These are phyloP conservation scores for Macaria notata DNA, from an alignment of 2,888 invertebrate genomes.

Conservation along the genomic window DNA sequence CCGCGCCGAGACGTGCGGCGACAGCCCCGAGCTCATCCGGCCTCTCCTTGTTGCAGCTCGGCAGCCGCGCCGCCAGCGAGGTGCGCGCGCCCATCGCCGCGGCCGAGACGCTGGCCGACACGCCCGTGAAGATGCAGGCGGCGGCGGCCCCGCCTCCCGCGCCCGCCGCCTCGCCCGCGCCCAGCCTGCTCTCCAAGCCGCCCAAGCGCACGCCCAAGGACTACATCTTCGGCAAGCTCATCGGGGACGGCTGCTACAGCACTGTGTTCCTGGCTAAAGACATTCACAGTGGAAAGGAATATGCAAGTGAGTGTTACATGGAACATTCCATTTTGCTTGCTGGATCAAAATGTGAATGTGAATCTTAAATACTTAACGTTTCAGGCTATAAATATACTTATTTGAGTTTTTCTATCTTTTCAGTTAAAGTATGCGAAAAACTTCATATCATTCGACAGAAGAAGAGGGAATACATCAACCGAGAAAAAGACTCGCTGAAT, in stretches of 20 bases:
- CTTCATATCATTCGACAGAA: slow-evolving; percentile 95
- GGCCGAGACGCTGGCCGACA: slow-evolving; percentile 76
- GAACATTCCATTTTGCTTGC: too few species aligned
- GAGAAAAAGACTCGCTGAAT: slow-evolving; percentile 97
- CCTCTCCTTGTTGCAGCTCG: slow-evolving; percentile 65
- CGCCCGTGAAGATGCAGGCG: slow-evolving; percentile 77
- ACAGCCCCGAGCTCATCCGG: slow-evolving; percentile 37
- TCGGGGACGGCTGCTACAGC: slow-evolving; percentile 99
- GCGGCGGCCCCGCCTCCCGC: slow-evolving; percentile 67
- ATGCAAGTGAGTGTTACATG: slow-evolving; percentile 92
- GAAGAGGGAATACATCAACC: slow-evolving; percentile 95
- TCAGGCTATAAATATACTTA: not conserved
- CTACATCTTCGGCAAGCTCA: slow-evolving; percentile 96
- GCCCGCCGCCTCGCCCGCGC: slow-evolving; percentile 63
- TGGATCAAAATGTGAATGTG: too few species aligned
- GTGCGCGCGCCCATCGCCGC: slow-evolving; percentile 79
- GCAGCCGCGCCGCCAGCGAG: slow-evolving; percentile 67
- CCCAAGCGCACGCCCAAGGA: slow-evolving; percentile 91
- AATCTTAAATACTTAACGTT: too few species aligned
- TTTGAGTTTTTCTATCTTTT: slow-evolving; percentile 51
- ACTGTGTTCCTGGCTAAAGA: slow-evolving; percentile 97
- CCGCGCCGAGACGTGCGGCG: slow-evolving; percentile 46
- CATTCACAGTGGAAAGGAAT: slow-evolving; percentile 93
- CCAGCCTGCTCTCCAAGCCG: slow-evolving; percentile 66
- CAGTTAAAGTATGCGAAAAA: slow-evolving; percentile 99